Evolutionary conservation across 2,888 invertebrate genomes (phyloP), one percentile per base, ranked within the genome.

Genomic region (Caradrina kadenii): DNA sequence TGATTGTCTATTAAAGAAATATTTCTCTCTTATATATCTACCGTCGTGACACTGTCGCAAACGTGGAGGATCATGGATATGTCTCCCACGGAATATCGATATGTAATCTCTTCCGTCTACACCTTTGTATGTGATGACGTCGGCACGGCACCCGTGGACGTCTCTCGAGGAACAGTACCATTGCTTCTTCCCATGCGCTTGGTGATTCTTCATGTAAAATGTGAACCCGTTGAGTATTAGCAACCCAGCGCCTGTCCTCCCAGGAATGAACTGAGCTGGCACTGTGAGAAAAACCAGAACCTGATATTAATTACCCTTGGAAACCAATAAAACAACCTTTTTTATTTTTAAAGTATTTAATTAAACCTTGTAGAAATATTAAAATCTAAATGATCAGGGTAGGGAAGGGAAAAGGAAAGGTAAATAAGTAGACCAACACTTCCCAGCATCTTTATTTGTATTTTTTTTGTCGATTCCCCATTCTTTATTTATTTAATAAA

Each of bases 91-190:
- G 69, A 96, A 95, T 82, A 96, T 96, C 8, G 95, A 95, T 60
- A 96, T 96, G 75, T 95, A 96, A 73, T 96, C 95, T 73, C 90
- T 88, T 48, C 95, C 95, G 45, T 96, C 94, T 0, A 84, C 2
- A 3, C 95, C 95, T 84, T 92, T 94, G 84, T 93, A 95, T 0
- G 95, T 96, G 73, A 96, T 95, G 76, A 96, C 95, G 49, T 96
- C 95, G 63, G 95, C 95, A 17, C 95, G 85, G 76, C 95, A 96
- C 2, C 95, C 95, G 8, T 93, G 92, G 58, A 95, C 94, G 15
- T 96, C 95, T 72, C 95, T 92, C 0, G 95, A 94, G 2, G 95
- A 95, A 74, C 95, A 96, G 76, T 96, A 96, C 95, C 95, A 95
- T 75, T 96, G 95, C 80, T 96, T 96, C 80, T 95, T 95, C 2